Conservation (phyloP, 2,888 invertebrate genomes). For the Ormyrus nitidulus region DNA sequence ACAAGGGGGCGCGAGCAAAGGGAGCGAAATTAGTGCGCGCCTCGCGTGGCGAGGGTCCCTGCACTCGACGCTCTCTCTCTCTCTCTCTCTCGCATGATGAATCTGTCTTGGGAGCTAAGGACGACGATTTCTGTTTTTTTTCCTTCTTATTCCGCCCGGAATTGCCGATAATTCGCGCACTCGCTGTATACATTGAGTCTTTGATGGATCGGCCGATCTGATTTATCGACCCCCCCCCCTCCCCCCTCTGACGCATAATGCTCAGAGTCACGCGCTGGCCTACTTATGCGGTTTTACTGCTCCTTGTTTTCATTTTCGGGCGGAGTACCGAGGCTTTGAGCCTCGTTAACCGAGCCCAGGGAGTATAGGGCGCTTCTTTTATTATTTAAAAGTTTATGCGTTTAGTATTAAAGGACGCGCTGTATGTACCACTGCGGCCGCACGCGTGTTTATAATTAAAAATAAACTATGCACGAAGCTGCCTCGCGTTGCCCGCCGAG, state of each 20-base stretch:
- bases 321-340: no score
- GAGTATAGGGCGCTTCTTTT: no score
- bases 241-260: no score
- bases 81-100: slow-evolving; percentile 38
- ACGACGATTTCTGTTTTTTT: background rate
- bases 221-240: slow-evolving; percentile 9
- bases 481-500: background rate
- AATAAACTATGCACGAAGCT: slow-evolving; percentile 24
- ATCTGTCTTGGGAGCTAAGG: slow-evolving; percentile 33
- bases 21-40: slow-evolving; percentile 24
- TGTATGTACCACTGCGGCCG: background rate
- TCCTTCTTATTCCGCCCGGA: slow-evolving; percentile 6
- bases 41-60: slow-evolving; percentile 1
- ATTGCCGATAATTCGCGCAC: background rate
- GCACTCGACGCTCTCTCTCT: slow-evolving; percentile 1
- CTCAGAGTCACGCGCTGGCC: no score
- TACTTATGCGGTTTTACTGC: no score
- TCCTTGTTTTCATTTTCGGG: no score
- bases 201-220: slow-evolving; percentile 45
- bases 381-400: no score
- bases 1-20: slow-evolving; percentile 32
- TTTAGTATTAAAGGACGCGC: background rate
- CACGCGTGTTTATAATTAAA: slow-evolving; percentile 5
- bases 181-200: background rate
- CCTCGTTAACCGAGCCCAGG: no score